Percentiles rank a stretch among this genome's conserved stretches.
phyloP scores from a whole-genome alignment of 2,888 invertebrate genomes.

The Apamea monoglypha region DNA sequence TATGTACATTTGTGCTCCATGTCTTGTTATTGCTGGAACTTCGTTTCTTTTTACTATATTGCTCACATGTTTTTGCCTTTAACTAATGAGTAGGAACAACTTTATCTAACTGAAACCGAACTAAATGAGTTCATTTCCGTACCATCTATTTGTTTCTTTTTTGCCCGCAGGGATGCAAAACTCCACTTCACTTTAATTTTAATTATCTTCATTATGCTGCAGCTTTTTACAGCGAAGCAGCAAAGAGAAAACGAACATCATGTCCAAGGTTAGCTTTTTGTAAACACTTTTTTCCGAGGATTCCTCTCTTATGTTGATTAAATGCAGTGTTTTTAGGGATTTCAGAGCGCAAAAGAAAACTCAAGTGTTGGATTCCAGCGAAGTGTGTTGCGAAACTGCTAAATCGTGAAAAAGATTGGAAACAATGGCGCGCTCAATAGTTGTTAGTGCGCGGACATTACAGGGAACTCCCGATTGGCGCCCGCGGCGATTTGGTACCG shows the following conservation, averaged over 20 bases:
- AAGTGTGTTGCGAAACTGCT: conserved; percentile 71
- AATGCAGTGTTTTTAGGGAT: conserved; percentile 65
- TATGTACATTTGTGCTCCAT: conserved; percentile 47
- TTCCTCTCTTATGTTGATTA: conserved; percentile 66
- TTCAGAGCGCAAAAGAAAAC: conserved; percentile 59
- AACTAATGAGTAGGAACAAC: conserved; percentile 7
- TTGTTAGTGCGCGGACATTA: conserved; percentile 82
- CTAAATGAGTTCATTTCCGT: conserved; percentile 35
- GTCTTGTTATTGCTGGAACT: conserved; percentile 23
- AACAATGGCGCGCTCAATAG: conserved; percentile 78
- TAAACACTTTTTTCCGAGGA: conserved; percentile 54
- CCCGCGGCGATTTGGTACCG: conserved; percentile 73
- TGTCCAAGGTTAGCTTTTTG: conserved; percentile 46
- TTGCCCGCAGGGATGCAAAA: conserved; percentile 23
- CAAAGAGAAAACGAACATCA: conserved; percentile 56
- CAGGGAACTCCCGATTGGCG: conserved; percentile 71
- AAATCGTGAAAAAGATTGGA: conserved; percentile 73
- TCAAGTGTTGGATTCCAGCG: conserved; percentile 60
- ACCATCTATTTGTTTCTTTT: conserved; percentile 23
- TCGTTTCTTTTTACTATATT: conserved; percentile 11
- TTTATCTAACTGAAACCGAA: conserved; percentile 23
- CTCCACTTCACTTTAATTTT: conserved; percentile 43
- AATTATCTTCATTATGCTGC: conserved; percentile 57
- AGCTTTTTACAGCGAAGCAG: conserved; percentile 43
- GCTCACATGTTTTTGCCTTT: conserved; percentile 14